Evolutionary conservation across 2,888 invertebrate species (phyloP).

Genomic region (Hoplodrina ambigua): DNA sequence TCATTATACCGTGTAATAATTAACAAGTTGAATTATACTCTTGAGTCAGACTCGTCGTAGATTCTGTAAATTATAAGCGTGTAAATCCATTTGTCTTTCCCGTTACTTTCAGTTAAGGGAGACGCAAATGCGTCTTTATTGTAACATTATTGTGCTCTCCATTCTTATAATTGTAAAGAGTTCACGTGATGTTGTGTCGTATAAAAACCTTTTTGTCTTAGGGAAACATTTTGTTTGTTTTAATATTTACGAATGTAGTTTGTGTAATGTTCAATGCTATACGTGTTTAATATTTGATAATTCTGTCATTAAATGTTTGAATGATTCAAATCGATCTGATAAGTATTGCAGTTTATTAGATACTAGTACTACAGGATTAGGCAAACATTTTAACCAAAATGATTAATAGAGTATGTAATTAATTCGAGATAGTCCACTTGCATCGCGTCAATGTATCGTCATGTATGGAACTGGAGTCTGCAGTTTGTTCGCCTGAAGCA

Average conservation of each 20-base stretch:
- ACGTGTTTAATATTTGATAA: conserved; percentile 59
- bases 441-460: conserved; percentile 58
- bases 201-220: conserved; percentile 58
- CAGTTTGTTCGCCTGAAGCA: conserved; percentile 29
- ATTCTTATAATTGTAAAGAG: conserved; percentile 64
- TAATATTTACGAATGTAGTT: conserved; percentile 56
- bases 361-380: conserved; percentile 74
- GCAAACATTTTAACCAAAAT: conserved; percentile 70
- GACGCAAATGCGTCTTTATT: conserved; percentile 70
- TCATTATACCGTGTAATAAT: conserved; percentile 62
- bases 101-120: conserved; percentile 77
- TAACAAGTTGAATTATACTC: conserved; percentile 75
- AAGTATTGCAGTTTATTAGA: conserved; percentile 71
- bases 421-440: conserved; percentile 64
- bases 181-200: conserved; percentile 74
- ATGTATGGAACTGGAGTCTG: conserved; percentile 62
- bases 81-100: conserved; percentile 90
- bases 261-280: conserved; percentile 63
- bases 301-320: conserved; percentile 60
- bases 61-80: conserved; percentile 85
- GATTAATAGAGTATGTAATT: conserved; percentile 68
- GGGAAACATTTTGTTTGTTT: conserved; percentile 44
- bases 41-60: conserved; percentile 83
- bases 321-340: conserved; percentile 65
- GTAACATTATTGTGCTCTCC: conserved; percentile 68